Conservation (phyloP, 2,797 vertebrate species). For the Acanthiza pusilla region DNA sequence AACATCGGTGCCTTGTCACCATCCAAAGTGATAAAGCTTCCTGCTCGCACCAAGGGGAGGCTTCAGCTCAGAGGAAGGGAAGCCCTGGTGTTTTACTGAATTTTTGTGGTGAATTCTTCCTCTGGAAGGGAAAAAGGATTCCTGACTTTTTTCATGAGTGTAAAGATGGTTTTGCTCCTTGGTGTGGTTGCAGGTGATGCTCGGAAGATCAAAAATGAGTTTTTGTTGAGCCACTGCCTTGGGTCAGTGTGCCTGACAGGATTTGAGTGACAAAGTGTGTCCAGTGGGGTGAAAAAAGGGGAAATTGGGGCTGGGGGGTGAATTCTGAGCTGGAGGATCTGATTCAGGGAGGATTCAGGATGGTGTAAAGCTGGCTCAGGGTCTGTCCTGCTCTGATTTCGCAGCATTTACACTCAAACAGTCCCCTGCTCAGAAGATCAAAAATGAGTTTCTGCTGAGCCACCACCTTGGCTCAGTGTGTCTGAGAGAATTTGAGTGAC, state of each 20-base stretch:
- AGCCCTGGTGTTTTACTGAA: background rate
- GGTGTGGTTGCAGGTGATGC: background rate
- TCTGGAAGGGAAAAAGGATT: background rate
- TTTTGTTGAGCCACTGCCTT: background rate
- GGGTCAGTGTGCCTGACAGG: background rate
- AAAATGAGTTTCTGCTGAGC: background rate
- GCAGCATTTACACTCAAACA: too few species aligned
- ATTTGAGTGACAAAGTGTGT: fast-evolving
- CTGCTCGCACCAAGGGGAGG: background rate
- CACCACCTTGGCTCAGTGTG: background rate
- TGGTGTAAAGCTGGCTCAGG: fast-evolving
- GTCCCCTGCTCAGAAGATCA: too few species aligned
- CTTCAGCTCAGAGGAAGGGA: fast-evolving
- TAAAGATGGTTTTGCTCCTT: background rate
- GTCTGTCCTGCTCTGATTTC: too few species aligned
- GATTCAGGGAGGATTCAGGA: too few species aligned
- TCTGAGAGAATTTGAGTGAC: too few species aligned
- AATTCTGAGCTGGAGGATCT: background rate
- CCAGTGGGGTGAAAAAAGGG: background rate
- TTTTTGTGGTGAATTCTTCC: background rate
- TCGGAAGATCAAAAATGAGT: background rate
- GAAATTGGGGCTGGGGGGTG: background rate
- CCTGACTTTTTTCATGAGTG: background rate
- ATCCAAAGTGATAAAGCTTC: too few species aligned
- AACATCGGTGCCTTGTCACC: fast-evolving